Base-by-base conservation (phyloP, 1,140 invertebrate species). In the Drosophila navojoa region DNA sequence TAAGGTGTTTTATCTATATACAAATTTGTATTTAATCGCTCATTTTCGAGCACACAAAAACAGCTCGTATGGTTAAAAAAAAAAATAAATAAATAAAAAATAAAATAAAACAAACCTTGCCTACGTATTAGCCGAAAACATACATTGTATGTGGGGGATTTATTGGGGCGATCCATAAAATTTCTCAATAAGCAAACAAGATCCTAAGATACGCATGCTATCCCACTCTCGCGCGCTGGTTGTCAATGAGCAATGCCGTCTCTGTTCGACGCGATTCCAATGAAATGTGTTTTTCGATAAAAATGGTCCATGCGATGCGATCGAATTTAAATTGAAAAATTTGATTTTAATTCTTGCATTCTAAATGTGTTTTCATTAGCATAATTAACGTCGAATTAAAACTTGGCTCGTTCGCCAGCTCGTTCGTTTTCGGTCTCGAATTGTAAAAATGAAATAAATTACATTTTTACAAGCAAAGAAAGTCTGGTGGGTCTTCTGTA, bases 321-420 rank as follows among this genome's bases (percentile, higher is more conserved):
- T 89, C 84, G 84, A 89, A 89, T 90, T 89, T 89, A 89, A 89
- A 89, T 89, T 89, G 85, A 89, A 89, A 89, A 90, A 89, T 89
- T 89, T 75, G 85, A 78, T 89, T 90, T 89, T 89, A 89, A 89
- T 89, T 90, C 85, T 73, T 72, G 85, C 70, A 80, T 90, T 89
- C 71, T 71, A 90, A 89, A 90, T 89, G 85, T 89, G 84, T 89
- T 89, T 89, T 89, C 84, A 89, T 89, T 89, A 90, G 76, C 84
- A 89, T 89, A 89, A 89, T 89, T 84, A 89, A 89, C 84, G 77
- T 79, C 60, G 77, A 80, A 84, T 90, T 80, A 90, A 84, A 78
- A 67, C 76, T 77, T 73, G 45, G 27, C 52, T 52, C 52, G 60
- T 59, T 38, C 35, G n/a, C n/a, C n/a, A n/a, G n/a, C n/a, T n/a